Evolutionary conservation across 2,888 invertebrate species (phyloP).

Genomic region (Oscheius onirici): DNA sequence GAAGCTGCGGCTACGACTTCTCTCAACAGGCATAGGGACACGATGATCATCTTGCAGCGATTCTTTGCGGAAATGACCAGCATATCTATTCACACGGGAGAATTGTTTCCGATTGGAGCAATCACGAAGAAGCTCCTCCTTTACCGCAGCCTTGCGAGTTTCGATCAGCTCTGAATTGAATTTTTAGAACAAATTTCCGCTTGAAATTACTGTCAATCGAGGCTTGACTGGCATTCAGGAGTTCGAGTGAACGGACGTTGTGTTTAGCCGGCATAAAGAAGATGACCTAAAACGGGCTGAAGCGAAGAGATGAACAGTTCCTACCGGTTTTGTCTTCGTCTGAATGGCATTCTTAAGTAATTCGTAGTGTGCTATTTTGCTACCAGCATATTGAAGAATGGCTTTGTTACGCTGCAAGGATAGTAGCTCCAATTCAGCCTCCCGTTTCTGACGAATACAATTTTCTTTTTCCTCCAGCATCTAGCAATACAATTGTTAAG

Average conservation of each 20-base stretch:
- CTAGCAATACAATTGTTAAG: neutral
- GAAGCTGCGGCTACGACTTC: neutral
- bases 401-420: slow-evolving; percentile 8
- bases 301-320: too few species aligned
- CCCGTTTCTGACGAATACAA: neutral
- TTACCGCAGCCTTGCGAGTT: neutral
- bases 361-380: slow-evolving; percentile 6
- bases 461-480: neutral
- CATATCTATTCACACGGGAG: too few species aligned
- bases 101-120: too few species aligned
- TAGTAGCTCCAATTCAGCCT: neutral
- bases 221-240: slow-evolving; percentile 10
- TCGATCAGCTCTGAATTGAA: neutral
- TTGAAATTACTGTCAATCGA: slow-evolving; percentile 4
- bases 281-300: neutral
- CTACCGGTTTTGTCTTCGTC: slow-evolving; percentile 5
- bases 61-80: too few species aligned
- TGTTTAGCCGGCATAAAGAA: slow-evolving; percentile 18
- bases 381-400: slow-evolving; percentile 12
- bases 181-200: neutral
- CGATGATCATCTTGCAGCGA: too few species aligned
- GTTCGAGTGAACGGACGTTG: slow-evolving; percentile 9
- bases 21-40: too few species aligned
- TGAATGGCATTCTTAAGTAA: slow-evolving; percentile 12
- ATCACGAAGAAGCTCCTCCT: neutral